These are phyloP conservation scores for Mamestra configurata DNA, from an alignment of 1,140 invertebrate species.

Conservation along the genomic window DNA sequence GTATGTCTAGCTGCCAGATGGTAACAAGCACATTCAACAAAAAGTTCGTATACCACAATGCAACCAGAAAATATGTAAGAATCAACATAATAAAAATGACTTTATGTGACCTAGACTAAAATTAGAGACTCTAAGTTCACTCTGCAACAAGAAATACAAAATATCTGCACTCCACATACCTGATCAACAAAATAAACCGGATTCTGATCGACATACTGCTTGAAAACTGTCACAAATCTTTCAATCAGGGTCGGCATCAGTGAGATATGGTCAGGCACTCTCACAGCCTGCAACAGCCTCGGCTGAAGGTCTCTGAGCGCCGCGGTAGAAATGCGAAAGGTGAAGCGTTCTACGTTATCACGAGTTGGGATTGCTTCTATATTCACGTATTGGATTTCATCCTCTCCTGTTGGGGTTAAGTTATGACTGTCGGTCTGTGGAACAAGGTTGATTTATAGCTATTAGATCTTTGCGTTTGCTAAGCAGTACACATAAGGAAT, in stretches of 20 bases:
- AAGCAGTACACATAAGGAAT: no score
- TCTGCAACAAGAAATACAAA: background rate
- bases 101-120: no score
- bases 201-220: slow-evolving; percentile 92
- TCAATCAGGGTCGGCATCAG: slow-evolving; percentile 94
- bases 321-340: slow-evolving; percentile 92
- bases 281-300: slow-evolving; percentile 91
- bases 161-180: slow-evolving; percentile 83
- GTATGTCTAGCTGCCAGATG: background rate
- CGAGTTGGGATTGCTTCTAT: slow-evolving; percentile 92
- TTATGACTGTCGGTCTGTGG: slow-evolving; percentile 91
- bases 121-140: no score
- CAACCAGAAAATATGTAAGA: no score
- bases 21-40: background rate
- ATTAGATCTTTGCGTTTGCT: no score
- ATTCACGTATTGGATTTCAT: slow-evolving; percentile 93
- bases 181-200: slow-evolving; percentile 90
- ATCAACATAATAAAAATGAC: no score
- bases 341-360: slow-evolving; percentile 88
- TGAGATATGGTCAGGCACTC: slow-evolving; percentile 92
- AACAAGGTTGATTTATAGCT: background rate
- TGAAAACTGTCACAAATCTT: slow-evolving; percentile 95
- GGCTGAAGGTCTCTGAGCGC: slow-evolving; percentile 94
- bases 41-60: no score
- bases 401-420: slow-evolving; percentile 89